Evolutionary conservation across 2,797 vertebrate species (phyloP).

Genomic region (Sebastes cheni): DNA sequence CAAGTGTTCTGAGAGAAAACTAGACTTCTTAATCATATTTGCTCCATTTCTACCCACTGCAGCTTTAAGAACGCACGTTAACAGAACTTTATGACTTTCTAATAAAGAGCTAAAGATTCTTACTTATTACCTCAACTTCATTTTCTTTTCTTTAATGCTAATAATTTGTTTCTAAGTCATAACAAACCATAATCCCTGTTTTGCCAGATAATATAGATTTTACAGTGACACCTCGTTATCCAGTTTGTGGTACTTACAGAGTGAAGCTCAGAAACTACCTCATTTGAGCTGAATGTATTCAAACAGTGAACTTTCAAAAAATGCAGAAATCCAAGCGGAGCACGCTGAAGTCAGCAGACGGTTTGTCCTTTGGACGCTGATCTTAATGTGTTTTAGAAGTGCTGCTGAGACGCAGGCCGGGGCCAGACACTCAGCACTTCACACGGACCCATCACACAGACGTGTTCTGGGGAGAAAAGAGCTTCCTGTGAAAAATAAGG

Average conservation of each 20-base stretch:
- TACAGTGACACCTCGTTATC: background rate
- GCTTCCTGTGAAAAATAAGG: constrained; percentile 81
- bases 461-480: constrained; percentile 83
- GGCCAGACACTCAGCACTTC: constrained; percentile 86
- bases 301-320: constrained; percentile 19
- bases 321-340: constrained; percentile 8
- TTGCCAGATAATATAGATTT: background rate
- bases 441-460: constrained; percentile 78
- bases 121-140: background rate
- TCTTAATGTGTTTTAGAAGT: constrained; percentile 83
- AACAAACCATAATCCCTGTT: background rate
- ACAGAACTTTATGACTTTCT: background rate
- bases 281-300: background rate
- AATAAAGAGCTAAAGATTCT: background rate
- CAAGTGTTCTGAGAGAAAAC: too few relatives aligned
- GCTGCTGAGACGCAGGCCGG: constrained; percentile 53
- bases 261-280: background rate
- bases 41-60: too few relatives aligned
- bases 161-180: background rate
- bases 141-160: background rate
- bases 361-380: constrained; percentile 53
- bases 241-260: background rate
- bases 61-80: background rate
- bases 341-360: constrained; percentile 31
- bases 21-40: too few relatives aligned